Conservation (phyloP, 2,113 vertebrate species). For the Periophthalmodon schlosseri region DNA sequence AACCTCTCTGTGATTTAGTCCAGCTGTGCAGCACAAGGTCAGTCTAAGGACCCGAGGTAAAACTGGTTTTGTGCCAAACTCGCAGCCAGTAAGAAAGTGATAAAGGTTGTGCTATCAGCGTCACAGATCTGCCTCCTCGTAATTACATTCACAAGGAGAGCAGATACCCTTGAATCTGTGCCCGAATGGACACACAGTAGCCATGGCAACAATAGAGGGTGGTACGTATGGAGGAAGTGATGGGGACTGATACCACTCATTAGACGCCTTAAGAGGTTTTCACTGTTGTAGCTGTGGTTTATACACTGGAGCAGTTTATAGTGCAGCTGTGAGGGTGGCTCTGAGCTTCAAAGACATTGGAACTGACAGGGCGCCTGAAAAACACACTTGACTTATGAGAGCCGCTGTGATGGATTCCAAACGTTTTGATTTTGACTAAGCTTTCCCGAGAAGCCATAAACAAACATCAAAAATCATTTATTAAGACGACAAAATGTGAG, state of each 20-base stretch:
- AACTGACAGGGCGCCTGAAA: neutral
- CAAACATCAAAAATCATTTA: neutral
- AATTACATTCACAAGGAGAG: slow-evolving; percentile 72
- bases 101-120: slow-evolving; percentile 51
- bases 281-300: slow-evolving; percentile 27
- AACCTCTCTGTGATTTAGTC: slow-evolving; percentile 24
- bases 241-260: slow-evolving; percentile 59
- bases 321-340: slow-evolving; percentile 11
- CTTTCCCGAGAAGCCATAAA: slow-evolving; percentile 5
- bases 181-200: slow-evolving; percentile 60
- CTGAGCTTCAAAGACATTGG: slow-evolving; percentile 16
- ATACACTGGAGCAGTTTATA: neutral
- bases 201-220: slow-evolving; percentile 69
- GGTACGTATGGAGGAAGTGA: slow-evolving; percentile 57
- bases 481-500: neutral
- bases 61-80: slow-evolving; percentile 43
- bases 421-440: slow-evolving; percentile 12
- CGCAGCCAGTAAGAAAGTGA: slow-evolving; percentile 28
- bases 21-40: slow-evolving; percentile 15
- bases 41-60: slow-evolving; percentile 15
- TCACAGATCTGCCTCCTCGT: slow-evolving; percentile 58
- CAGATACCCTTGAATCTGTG: slow-evolving; percentile 69
- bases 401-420: slow-evolving; percentile 15
- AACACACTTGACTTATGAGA: slow-evolving; percentile 12
- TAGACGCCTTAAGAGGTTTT: slow-evolving; percentile 49